A percentile compares a stretch with the other conserved stretches of the same genome.
Conservation (phyloP, 92 coral and sea anemone species). For the Blastomussa wellsi region DNA sequence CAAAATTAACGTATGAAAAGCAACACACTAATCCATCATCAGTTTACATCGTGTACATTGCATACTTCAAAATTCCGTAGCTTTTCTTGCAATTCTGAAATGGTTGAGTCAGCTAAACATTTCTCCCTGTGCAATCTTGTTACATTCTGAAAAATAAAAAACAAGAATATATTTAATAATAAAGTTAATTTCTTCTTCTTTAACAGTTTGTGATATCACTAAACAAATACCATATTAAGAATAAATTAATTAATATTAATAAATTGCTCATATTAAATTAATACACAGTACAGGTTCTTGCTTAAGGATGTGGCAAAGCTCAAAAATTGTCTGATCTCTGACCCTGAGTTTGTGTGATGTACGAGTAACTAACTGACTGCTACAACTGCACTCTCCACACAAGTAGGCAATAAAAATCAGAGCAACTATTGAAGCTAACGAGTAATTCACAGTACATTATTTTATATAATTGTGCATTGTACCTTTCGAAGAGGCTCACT, state of each 20-base stretch:
- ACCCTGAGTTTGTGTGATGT: background rate
- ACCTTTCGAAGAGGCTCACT: conserved; percentile 84
- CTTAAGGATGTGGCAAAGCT: background rate
- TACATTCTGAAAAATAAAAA: conserved; percentile 49
- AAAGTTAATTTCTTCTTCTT: background rate
- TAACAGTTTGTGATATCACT: background rate
- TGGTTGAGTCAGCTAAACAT: conserved; percentile 60
- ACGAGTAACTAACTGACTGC: too few relatives aligned
- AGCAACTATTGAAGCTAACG: too few relatives aligned
- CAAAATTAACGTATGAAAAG: background rate
- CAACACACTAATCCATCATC: background rate
- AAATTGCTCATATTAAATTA: too few relatives aligned
- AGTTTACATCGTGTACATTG: background rate
- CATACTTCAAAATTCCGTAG: conserved; percentile 58
- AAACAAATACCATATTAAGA: too few relatives aligned
- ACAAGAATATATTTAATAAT: background rate
- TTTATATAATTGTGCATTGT: too few relatives aligned
- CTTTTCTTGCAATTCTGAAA: conserved; percentile 54
- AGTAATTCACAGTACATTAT: too few relatives aligned
- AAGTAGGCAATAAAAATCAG: too few relatives aligned
- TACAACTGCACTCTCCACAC: background rate
- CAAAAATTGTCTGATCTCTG: background rate
- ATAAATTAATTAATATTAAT: too few relatives aligned
- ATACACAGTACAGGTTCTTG: too few relatives aligned
- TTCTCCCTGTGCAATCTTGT: conserved; percentile 68